Evolutionary conservation across 2,113 vertebrate genomes (phyloP).

Genomic region (Rattus norvegicus): GRCr8 NC_086023.1:149413501-149414000

Average conservation of each 20-base stretch:
- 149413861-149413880: conserved; percentile 20
- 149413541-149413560: conserved; percentile 5
- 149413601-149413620: not conserved
- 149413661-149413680: not conserved
- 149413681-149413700: not conserved
- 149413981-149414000: not conserved
- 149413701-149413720: not conserved
- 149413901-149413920: conserved; percentile 20
- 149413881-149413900: not conserved
- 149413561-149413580: not conserved
- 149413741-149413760: not conserved
- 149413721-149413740: not conserved
- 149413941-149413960: conserved; percentile 24
- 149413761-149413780: not conserved
- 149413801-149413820: conserved; percentile 5
- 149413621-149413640: not conserved
- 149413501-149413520: not conserved
- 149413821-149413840: conserved; percentile 6
- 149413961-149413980: conserved; percentile 23
- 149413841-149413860: conserved; percentile 30
- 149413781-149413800: conserved; percentile 20
- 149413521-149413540: conserved; percentile 27
- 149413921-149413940: conserved; percentile 38
- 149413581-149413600: not conserved
- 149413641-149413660: not conserved